These are phyloP conservation scores for Thymelicus lineola DNA, from an alignment of 2,888 invertebrate genomes.

Conservation along the genomic window DNA sequence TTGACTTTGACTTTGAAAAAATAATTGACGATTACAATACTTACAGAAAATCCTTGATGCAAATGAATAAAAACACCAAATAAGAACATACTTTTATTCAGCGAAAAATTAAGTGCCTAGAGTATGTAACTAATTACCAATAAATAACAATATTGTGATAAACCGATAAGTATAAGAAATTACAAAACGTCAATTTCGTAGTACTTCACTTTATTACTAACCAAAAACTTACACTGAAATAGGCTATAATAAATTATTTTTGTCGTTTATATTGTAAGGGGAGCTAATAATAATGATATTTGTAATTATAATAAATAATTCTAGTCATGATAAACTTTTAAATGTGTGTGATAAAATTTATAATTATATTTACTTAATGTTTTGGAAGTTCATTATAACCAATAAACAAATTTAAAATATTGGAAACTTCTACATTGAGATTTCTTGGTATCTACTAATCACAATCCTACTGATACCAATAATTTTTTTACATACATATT, in stretches of 20 bases:
- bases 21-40: too few species aligned
- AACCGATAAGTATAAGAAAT: slow-evolving; percentile 53
- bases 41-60: background rate
- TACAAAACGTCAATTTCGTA: slow-evolving; percentile 44
- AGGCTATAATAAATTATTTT: background rate
- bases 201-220: slow-evolving; percentile 41
- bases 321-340: background rate
- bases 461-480: too few species aligned
- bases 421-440: background rate
- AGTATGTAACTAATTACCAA: slow-evolving; percentile 73
- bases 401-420: too few species aligned
- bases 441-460: background rate
- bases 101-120: slow-evolving; percentile 72
- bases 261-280: background rate
- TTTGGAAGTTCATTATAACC: too few species aligned
- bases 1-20: too few species aligned
- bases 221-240: background rate
- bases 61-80: slow-evolving; percentile 13
- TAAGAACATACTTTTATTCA: slow-evolving; percentile 78
- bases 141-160: slow-evolving; percentile 73
- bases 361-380: too few species aligned
- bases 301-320: background rate
- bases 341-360: background rate
- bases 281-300: background rate
- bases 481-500: too few species aligned